These are phyloP conservation scores for Trachelipus rathkii DNA, from an alignment of 1,140 invertebrate species.

Conservation along the genomic window DNA sequence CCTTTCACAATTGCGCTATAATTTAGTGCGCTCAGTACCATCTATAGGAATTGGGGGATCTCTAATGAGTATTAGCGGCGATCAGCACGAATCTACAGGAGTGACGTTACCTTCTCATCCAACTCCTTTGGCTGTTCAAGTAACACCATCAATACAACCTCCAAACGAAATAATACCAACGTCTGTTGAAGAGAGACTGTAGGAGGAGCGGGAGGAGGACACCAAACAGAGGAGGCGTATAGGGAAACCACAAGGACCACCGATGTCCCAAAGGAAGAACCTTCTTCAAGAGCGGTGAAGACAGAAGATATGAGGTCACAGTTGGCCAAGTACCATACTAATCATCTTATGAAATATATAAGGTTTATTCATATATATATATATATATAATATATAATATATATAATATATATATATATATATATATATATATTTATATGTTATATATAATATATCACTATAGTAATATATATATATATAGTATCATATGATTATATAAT, in stretches of 20 bases:
- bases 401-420: slow-evolving; percentile 8
- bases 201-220: not conserved
- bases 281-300: not conserved
- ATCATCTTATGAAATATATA: not conserved
- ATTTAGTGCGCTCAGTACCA: not conserved
- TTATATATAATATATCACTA: slow-evolving; percentile 11
- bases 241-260: not conserved
- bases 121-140: no score
- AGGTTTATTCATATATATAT: not conserved
- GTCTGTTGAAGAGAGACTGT: not conserved
- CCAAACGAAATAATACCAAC: not conserved
- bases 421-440: slow-evolving; percentile 5
- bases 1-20: not conserved
- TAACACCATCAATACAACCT: not conserved
- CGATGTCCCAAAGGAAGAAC: not conserved
- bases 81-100: not conserved
- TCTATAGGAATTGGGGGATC: not conserved
- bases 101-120: not conserved
- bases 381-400: not conserved
- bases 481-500: no score
- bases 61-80: not conserved
- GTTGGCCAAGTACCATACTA: not conserved
- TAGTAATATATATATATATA: slow-evolving; percentile 15
- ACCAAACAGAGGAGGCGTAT: not conserved
- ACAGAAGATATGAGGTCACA: not conserved